Evolutionary conservation across 2,797 vertebrate species (phyloP).

Genomic region (Danio jaintianensis): DNA sequence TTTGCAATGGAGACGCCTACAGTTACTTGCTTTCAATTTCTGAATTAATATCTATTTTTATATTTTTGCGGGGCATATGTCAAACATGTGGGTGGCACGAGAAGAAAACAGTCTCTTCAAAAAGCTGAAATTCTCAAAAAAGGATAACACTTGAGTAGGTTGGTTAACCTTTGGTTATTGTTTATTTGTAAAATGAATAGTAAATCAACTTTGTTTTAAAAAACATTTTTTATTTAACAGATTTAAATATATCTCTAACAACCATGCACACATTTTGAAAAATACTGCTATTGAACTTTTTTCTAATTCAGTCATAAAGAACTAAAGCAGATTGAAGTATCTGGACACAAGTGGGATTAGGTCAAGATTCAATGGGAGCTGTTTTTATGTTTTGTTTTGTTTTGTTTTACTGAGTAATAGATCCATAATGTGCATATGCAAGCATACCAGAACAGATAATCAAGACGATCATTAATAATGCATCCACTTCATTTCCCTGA

Average conservation of each 20-base stretch:
- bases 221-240: no score
- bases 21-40: not conserved
- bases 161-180: not conserved
- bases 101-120: conserved; percentile 8
- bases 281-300: not conserved
- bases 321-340: not conserved
- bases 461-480: conserved; percentile 9
- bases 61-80: conserved; percentile 8
- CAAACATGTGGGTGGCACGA: conserved; percentile 10
- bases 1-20: not conserved
- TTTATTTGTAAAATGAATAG: not conserved
- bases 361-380: not conserved
- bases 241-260: not conserved
- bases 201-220: not conserved
- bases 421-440: not conserved
- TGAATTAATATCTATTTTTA: conserved; percentile 30
- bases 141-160: conserved; percentile 2
- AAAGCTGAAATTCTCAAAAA: conserved; percentile 1
- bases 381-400: conserved; percentile 8
- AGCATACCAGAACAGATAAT: not conserved
- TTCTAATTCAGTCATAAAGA: not conserved
- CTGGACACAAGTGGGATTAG: not conserved
- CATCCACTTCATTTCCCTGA: conserved; percentile 24
- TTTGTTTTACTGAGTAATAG: not conserved
- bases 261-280: not conserved